These are phyloP conservation scores for Helogale parvula DNA, from an alignment of 2,113 vertebrate genomes.

Conservation along the genomic window DNA sequence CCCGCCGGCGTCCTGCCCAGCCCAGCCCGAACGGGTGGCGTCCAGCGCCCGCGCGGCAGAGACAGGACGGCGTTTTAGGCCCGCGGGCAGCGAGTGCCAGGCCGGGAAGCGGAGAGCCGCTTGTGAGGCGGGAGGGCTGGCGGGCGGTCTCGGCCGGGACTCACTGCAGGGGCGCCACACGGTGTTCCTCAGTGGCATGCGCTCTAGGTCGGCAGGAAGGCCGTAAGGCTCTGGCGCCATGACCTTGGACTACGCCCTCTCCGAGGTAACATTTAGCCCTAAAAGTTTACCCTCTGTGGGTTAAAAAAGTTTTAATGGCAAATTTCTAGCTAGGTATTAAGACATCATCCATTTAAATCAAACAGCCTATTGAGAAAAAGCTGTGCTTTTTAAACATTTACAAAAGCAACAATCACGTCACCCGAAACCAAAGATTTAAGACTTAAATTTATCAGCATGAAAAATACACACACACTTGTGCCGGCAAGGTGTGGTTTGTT, in stretches of 20 bases:
- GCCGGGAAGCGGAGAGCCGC: not conserved
- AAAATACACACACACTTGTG: not conserved
- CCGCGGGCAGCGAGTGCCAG: not conserved
- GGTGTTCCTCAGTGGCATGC: no score
- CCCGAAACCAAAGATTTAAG: not conserved
- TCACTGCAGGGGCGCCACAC: not conserved
- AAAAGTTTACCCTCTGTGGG: not conserved
- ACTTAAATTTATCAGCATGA: not conserved
- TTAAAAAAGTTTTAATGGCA: not conserved
- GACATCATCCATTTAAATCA: not conserved
- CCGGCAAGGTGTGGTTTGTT: not conserved
- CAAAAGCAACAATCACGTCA: not conserved
- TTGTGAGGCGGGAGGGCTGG: no score
- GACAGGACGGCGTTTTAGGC: not conserved
- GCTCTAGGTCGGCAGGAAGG: not conserved
- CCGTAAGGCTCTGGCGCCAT: not conserved
- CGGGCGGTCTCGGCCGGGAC: not conserved
- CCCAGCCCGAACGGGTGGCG: not conserved
- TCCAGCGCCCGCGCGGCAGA: not conserved
- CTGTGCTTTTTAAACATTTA: not conserved
- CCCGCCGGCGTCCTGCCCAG: not conserved
- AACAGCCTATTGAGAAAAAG: not conserved
- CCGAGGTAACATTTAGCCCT: not conserved
- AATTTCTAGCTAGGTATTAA: not conserved
- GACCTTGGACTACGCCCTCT: no score